Evolutionary conservation across 2,888 invertebrate species (phyloP).

Genomic region (Polydrusus tereticollis): DNA sequence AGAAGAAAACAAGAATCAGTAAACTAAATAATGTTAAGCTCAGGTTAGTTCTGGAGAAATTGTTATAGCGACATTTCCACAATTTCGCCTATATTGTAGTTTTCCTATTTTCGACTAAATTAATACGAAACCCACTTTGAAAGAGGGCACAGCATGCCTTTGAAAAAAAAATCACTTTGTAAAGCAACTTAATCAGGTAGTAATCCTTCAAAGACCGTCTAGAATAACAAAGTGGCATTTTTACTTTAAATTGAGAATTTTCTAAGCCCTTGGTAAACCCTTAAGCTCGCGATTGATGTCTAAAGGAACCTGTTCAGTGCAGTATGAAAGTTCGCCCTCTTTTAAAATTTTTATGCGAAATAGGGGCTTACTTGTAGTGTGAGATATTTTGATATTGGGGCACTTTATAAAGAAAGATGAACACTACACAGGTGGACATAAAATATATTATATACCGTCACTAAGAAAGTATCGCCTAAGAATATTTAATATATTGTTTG

Average conservation of each 20-base stretch:
- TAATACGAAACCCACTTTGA: background rate
- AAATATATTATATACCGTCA: too few relatives aligned
- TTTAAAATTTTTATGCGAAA: slow-evolving; percentile 30
- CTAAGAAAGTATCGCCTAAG: too few relatives aligned
- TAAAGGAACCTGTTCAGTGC: slow-evolving; percentile 29
- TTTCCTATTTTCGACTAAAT: background rate
- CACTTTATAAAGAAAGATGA: too few relatives aligned
- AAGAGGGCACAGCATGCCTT: background rate
- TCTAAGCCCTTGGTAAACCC: slow-evolving; percentile 43
- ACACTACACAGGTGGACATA: too few relatives aligned
- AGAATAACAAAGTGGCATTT: slow-evolving; percentile 45
- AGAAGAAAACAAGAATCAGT: too few relatives aligned
- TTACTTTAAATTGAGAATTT: slow-evolving; percentile 47
- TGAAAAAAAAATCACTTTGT: slow-evolving; percentile 39
- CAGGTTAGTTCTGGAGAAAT: too few relatives aligned
- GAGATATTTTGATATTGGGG: slow-evolving; percentile 5
- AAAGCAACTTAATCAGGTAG: slow-evolving; percentile 40
- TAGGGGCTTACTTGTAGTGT: slow-evolving; percentile 11
- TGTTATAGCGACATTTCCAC: too few relatives aligned
- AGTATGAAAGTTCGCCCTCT: slow-evolving; percentile 23
- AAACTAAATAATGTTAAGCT: too few relatives aligned
- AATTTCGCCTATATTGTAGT: too few relatives aligned
- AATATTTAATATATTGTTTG: too few relatives aligned
- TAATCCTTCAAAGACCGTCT: slow-evolving; percentile 38
- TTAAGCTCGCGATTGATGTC: slow-evolving; percentile 43